phyloP scores from a whole-genome alignment of 2,113 vertebrate genomes.

The Seriola dumerili region DNA sequence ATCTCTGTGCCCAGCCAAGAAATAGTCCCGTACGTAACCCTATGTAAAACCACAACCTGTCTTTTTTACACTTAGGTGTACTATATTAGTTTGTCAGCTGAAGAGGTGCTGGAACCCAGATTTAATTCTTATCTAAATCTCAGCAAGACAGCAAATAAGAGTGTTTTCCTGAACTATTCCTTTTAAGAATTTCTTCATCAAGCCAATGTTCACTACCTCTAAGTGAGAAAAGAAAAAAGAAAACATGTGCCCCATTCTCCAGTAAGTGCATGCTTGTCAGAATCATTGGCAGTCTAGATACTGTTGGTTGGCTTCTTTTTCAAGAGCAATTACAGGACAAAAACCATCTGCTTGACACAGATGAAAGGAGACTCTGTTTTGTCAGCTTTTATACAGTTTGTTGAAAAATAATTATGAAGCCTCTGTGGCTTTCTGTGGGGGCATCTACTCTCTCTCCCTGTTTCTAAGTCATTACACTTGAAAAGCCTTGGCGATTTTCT shows the following conservation, averaged over 20 bases:
- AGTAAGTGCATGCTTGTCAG: slow-evolving; percentile 24
- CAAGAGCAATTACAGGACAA: slow-evolving; percentile 51
- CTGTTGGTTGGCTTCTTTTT: slow-evolving; percentile 28
- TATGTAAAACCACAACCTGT: background rate
- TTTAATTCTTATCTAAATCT: background rate
- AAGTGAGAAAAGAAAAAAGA: background rate
- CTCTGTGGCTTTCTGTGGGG: slow-evolving; percentile 22
- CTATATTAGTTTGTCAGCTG: background rate
- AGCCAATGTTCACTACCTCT: background rate
- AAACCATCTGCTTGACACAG: slow-evolving; percentile 53
- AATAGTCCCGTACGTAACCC: background rate
- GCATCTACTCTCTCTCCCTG: slow-evolving; percentile 12
- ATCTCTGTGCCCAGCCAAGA: no score
- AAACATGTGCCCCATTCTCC: background rate
- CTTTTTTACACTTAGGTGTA: background rate
- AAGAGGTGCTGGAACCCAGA: background rate
- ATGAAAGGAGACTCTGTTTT: slow-evolving; percentile 48
- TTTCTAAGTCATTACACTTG: slow-evolving; percentile 33
- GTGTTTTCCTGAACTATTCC: background rate
- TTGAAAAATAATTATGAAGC: slow-evolving; percentile 56
- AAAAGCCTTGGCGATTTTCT: slow-evolving; percentile 23
- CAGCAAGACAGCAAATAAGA: background rate
- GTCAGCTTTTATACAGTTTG: slow-evolving; percentile 52
- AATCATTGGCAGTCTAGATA: slow-evolving; percentile 1
- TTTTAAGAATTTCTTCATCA: background rate